These are phyloP conservation scores for Cyrtonyx montezumae DNA, from an alignment of 2,113 vertebrate species.

Conservation along the genomic window DNA sequence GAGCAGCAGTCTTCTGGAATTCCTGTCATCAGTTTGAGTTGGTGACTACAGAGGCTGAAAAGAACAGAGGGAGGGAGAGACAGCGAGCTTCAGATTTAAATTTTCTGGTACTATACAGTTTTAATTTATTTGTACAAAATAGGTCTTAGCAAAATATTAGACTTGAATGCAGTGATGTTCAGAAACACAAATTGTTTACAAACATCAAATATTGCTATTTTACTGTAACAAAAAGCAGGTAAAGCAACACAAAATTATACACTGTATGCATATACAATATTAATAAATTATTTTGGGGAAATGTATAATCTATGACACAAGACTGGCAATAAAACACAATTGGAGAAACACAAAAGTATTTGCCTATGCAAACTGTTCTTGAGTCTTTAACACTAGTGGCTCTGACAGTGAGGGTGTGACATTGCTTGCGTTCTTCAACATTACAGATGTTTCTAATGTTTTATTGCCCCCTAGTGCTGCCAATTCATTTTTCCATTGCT, in stretches of 20 bases:
- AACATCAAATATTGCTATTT: neutral
- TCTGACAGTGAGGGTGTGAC: neutral
- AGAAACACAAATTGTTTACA: neutral
- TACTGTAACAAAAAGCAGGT: neutral
- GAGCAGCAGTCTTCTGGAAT: neutral
- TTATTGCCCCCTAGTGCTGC: constrained; percentile 51
- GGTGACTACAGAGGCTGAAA: neutral
- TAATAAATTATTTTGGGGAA: neutral
- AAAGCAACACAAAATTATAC: neutral
- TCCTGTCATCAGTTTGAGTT: neutral
- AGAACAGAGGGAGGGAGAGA: neutral
- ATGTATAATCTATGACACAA: neutral
- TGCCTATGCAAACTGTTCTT: neutral
- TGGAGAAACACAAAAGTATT: neutral
- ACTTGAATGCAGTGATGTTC: neutral
- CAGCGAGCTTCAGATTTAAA: neutral
- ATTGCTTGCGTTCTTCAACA: neutral
- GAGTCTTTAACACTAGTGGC: neutral
- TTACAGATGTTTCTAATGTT: neutral
- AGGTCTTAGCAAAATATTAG: neutral
- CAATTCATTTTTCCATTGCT: neutral
- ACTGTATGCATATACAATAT: too few relatives aligned
- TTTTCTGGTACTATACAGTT: neutral
- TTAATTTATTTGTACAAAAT: neutral
- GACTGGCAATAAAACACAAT: rapidly evolving